These are phyloP conservation scores for Amphiprion clarkii DNA, from an alignment of 2,797 vertebrate genomes.

Conservation along the genomic window DNA sequence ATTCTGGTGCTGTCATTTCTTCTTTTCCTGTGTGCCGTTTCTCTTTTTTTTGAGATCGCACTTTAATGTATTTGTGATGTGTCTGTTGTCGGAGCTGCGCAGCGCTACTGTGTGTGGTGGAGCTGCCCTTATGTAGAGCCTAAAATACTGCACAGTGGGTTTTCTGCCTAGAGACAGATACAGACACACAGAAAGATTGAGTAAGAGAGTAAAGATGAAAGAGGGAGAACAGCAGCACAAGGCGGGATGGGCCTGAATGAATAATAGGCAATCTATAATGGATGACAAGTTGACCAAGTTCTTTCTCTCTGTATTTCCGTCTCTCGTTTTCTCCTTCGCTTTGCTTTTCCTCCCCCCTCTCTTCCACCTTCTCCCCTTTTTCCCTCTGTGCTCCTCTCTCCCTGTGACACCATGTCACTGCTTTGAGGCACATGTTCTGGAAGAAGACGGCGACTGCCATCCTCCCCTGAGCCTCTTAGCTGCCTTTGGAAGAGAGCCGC, in stretches of 20 bases:
- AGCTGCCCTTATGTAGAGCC: conserved; percentile 54
- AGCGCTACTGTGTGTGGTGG: conserved; percentile 19
- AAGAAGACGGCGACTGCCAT: conserved; percentile 69
- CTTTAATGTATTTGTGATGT: conserved; percentile 14
- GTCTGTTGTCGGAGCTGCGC: conserved; percentile 18
- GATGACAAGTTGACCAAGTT: conserved; percentile 79
- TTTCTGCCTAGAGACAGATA: conserved; percentile 78
- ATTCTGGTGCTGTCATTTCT: neutral
- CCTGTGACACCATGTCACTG: conserved; percentile 75
- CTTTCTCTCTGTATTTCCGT: conserved; percentile 36
- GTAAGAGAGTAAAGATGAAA: conserved; percentile 61
- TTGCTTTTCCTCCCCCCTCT: conserved; percentile 12
- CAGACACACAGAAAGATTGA: conserved; percentile 54
- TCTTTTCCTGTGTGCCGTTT: neutral
- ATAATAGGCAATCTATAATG: conserved; percentile 79
- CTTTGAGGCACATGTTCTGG: conserved; percentile 80
- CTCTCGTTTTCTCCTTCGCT: neutral
- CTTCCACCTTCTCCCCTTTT: conserved; percentile 29
- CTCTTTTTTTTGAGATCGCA: neutral
- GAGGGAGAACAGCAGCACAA: conserved; percentile 51
- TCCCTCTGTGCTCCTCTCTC: conserved; percentile 48
- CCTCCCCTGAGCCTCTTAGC: conserved; percentile 80
- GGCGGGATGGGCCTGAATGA: conserved; percentile 72
- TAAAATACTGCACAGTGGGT: conserved; percentile 70
- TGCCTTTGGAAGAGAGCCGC: conserved; percentile 74